phyloP scores from a whole-genome alignment of 1,140 invertebrate species.

The Adoxophyes honmai region DNA sequence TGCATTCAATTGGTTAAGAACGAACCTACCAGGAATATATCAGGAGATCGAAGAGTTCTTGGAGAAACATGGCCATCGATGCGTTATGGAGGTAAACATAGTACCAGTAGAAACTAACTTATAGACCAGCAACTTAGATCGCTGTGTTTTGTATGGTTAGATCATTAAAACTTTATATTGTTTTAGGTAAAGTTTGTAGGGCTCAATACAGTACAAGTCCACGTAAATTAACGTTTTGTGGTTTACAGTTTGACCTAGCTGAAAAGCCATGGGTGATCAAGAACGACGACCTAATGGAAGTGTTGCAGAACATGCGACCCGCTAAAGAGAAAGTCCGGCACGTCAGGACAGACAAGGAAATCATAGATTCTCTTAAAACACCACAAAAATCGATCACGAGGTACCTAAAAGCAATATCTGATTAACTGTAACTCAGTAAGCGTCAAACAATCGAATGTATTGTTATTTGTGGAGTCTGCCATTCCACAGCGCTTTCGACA shows the following conservation, averaged over 20 bases:
- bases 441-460: no score
- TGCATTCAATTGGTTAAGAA: conserved; percentile 79
- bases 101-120: no score
- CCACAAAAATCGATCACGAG: conserved; percentile 69
- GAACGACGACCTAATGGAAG: conserved; percentile 79
- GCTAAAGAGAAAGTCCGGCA: conserved; percentile 24
- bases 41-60: conserved; percentile 79
- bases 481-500: no score
- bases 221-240: background rate
- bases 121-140: no score
- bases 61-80: conserved; percentile 85
- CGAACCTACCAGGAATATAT: conserved; percentile 73
- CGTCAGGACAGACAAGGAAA: conserved; percentile 46
- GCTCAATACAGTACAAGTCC: no score
- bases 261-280: conserved; percentile 83
- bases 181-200: no score
- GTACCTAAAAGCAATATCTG: no score
- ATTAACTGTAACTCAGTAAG: no score
- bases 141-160: no score
- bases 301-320: conserved; percentile 77
- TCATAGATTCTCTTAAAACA: conserved; percentile 69
- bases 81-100: conserved; percentile 81
- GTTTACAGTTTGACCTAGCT: conserved; percentile 80
- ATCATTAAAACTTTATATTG: no score
- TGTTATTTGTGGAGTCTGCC: no score